Base-by-base conservation (phyloP, 2,113 vertebrate genomes). In the Lampris megalopsis region DNA sequence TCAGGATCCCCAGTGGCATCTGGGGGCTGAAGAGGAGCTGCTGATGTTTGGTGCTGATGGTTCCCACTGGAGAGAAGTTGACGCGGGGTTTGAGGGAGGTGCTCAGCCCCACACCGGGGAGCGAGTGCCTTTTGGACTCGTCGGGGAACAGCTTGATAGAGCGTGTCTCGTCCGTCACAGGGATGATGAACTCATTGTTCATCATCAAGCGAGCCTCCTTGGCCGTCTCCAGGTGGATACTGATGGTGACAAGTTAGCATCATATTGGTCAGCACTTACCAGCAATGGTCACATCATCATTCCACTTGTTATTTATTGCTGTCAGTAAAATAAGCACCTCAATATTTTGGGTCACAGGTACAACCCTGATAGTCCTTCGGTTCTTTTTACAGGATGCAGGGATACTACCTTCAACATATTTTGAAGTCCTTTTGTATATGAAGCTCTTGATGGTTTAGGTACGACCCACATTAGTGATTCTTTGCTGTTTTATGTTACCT, bases 131-230 rank as follows among this genome's bases (percentile, higher is more conserved):
- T 86, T 97, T 98, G 36, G 94, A 95, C 85, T 96, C 94, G 13
- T 96, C 94, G 0, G 96, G 95, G 86, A 97, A 99, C 4, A 99
- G 92, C 76, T 89, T 87, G 84, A 99, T 98, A 83, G 95, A 95
- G 80, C 97, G 92, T 4, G 97, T 99, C 90, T 96, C 94, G 0
- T 96, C 95, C 11, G 96, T 98, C 71, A 99, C 96, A 0, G 98
- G 98, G 88, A 99, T 98, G 78, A 99, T 99, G 89, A 97, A 99
- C 88, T 99, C 98, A 48, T 98, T 97, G 92, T 96, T 99, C 98
- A 99, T 99, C 96, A 97, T 98, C n/a, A 97, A 94, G 41, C 96
- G 96, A 43, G 95, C 95, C 88, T 98, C 95, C 85, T 99, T 98
- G 1, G 96, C 95, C 0, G 95, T 95, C 82, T 98, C 97, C 80